These are phyloP conservation scores for Cephalopachus bancanus DNA, from an alignment of 2,797 vertebrate species.

Conservation along the genomic window DNA sequence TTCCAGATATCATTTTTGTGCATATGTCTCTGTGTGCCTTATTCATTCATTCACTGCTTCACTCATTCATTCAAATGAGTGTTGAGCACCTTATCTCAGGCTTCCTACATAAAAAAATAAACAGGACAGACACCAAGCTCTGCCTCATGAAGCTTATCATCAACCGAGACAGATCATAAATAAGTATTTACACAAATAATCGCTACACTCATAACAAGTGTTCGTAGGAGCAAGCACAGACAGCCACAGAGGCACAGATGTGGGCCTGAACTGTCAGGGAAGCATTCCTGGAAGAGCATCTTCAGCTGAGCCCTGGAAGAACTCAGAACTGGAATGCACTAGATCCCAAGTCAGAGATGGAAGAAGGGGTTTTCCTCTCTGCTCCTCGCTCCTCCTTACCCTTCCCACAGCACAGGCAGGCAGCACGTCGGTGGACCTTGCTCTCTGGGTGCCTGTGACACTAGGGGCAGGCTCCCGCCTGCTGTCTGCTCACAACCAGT, in stretches of 20 bases:
- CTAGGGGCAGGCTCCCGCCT: neutral
- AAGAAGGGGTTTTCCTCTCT: neutral
- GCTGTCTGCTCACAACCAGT: neutral
- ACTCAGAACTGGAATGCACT: neutral
- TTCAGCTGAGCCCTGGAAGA: neutral
- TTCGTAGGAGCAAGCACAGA: neutral
- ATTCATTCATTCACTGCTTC: neutral
- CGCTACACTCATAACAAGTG: neutral
- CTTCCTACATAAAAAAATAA: constrained; percentile 18
- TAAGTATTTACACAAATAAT: neutral
- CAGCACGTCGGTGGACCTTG: neutral
- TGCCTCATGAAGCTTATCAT: neutral
- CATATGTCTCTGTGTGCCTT: neutral
- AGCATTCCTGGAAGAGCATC: neutral
- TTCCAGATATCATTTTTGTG: neutral
- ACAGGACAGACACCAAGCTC: neutral
- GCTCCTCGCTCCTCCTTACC: neutral
- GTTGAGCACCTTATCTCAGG: neutral
- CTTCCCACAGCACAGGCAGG: neutral
- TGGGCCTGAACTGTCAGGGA: neutral
- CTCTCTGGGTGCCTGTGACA: neutral
- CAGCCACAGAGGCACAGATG: neutral
- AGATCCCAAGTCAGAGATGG: neutral
- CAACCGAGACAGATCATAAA: neutral
- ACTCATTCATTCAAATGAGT: constrained; percentile 33